Evolutionary conservation across 2,113 vertebrate genomes (phyloP).

Genomic region (Vireo altiloquus): DNA sequence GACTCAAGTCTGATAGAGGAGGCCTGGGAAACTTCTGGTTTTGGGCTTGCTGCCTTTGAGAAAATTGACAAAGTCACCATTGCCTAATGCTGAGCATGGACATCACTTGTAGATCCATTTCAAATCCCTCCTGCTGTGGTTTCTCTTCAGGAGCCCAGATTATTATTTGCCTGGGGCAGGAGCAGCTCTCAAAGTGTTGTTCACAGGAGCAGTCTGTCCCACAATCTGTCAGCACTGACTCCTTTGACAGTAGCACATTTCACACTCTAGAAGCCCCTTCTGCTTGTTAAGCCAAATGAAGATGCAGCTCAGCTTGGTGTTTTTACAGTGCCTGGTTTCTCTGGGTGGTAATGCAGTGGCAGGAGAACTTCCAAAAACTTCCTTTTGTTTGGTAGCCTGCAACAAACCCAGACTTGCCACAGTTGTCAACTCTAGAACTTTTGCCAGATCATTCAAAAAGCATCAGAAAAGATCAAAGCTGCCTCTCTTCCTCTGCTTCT

Average conservation of each 20-base stretch:
- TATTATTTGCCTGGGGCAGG: slow-evolving; percentile 15
- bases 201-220: background rate
- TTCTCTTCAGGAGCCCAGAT: slow-evolving; percentile 10
- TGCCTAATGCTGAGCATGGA: background rate
- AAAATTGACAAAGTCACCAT: background rate
- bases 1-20: background rate
- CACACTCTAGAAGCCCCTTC: background rate
- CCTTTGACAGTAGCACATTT: slow-evolving; percentile 4
- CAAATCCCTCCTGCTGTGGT: background rate
- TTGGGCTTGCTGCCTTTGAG: background rate
- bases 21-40: background rate
- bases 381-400: background rate
- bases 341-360: background rate
- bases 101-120: background rate
- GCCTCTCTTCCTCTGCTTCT: slow-evolving; percentile 1
- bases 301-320: background rate
- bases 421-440: background rate
- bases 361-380: background rate
- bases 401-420: background rate
- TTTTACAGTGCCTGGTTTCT: background rate
- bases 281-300: slow-evolving; percentile 9
- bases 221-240: background rate
- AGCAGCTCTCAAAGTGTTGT: background rate
- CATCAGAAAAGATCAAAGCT: slow-evolving; percentile 1
- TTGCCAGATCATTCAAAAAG: slow-evolving; percentile 28